Evolutionary conservation across 2,888 invertebrate genomes (phyloP), one percentile per base, ranked within the genome.

Genomic region (Acanthopleura granulata): DNA sequence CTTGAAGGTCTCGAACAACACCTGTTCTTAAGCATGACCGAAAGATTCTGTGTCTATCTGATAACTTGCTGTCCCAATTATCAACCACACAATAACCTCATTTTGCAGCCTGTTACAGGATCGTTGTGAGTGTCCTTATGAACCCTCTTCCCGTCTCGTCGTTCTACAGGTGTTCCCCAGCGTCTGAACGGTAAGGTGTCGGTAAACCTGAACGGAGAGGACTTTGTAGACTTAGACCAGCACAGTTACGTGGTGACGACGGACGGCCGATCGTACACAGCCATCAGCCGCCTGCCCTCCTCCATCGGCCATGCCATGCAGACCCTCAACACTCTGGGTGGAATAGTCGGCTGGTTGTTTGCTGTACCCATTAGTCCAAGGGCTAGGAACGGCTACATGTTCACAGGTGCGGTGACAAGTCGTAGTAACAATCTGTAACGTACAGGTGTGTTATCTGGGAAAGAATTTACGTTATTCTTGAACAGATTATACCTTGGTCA

Each of bases 341-440:
- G 94, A 27, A 93, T 95, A 0, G 94, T 98, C 75, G 97, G 97
- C 14, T 99, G 98, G 96, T 91, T 99, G 0, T 99, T 99, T 89
- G 97, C 98, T 11, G 94, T 94, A 86, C 84, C 87, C n/a, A 94
- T 95, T 3, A 91, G 93, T 40, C 93, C 94, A 62, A 91, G 92
- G 14, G 95, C 95, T 0, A 92, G 93, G 75, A 99, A 99, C 90
- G 99, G 99, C 76, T 99, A 97, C 89, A 94, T 96, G 89, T 90
- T 91, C 72, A 92, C 92, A 74, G 91, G 91, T 91, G 77, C 70
- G 40, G 40, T 40, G 9, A 40, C 40, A 40, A 40, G 40, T 40
- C 40, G 40, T 40, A 40, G 3, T 9, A 40, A 3, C 3, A 40
- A 9, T 40, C 9, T 40, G 9, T 40, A 40, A 40, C 40, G 40